phyloP scores from a whole-genome alignment of 37 sponge, comb jelly and placozoan genomes.

The Corticium candelabrum region DNA sequence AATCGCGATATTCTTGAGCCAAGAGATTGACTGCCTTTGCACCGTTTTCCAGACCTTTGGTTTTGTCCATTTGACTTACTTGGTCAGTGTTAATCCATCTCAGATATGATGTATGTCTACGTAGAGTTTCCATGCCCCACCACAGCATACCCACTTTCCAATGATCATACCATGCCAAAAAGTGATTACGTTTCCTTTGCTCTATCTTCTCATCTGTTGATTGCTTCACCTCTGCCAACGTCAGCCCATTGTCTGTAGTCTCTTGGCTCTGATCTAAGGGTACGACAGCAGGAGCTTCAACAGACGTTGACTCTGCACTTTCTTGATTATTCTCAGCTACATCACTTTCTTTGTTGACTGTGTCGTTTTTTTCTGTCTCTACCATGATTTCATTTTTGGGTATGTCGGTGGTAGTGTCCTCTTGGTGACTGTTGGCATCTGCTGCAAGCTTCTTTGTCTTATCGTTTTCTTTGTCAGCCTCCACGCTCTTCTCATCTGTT shows the following conservation, averaged over 20 bases:
- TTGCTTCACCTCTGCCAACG: neutral
- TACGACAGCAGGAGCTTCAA: no score
- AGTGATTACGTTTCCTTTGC: neutral
- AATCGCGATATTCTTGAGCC: no score
- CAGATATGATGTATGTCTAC: neutral
- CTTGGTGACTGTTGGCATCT: no score
- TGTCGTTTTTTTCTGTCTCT: neutral
- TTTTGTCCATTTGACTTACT: no score
- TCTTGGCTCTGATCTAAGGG: no score
- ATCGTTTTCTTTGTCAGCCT: neutral
- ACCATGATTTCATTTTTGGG: neutral
- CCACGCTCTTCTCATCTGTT: neutral
- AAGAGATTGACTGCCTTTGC: no score
- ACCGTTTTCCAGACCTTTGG: no score
- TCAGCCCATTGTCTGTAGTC: neutral
- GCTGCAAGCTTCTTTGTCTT: neutral
- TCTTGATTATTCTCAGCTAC: conserved; percentile 2
- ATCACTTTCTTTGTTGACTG: neutral
- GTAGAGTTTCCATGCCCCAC: neutral
- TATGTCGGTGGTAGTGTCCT: neutral
- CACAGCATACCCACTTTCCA: neutral
- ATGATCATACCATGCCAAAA: neutral
- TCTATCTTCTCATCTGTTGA: neutral
- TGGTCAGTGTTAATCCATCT: neutral
- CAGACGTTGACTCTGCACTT: no score